These are phyloP conservation scores for Caenorhabditis afra DNA, from an alignment of 2,888 invertebrate genomes.

Conservation along the genomic window DNA sequence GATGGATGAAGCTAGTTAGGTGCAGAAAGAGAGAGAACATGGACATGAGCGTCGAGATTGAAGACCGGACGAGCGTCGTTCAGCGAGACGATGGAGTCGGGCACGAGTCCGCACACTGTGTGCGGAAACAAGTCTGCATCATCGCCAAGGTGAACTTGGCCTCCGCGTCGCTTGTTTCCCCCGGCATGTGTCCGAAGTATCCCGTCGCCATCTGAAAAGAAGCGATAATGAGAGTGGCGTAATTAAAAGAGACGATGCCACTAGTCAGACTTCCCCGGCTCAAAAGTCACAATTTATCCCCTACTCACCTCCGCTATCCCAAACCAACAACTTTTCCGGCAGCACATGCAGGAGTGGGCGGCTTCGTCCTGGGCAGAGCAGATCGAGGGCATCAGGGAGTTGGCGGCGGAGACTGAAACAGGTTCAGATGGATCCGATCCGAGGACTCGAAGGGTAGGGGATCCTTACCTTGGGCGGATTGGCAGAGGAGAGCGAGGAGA, in stretches of 20 bases:
- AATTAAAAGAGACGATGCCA: too few relatives aligned
- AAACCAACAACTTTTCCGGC: slow-evolving; percentile 47
- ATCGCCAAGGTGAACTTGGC: slow-evolving; percentile 44
- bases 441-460: not conserved
- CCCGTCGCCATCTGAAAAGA: slow-evolving; percentile 47
- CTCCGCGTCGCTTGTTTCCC: slow-evolving; percentile 35
- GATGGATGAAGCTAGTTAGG: not conserved
- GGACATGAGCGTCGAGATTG: not conserved
- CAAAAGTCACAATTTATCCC: not conserved
- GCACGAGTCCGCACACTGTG: slow-evolving; percentile 38
- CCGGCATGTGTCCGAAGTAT: slow-evolving; percentile 55
- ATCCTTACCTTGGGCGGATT: slow-evolving; percentile 12
- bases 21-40: too few relatives aligned
- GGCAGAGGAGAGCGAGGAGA: not conserved
- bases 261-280: too few relatives aligned
- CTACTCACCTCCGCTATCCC: slow-evolving; percentile 44
- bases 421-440: too few relatives aligned
- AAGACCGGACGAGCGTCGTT: not conserved
- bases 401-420: slow-evolving; percentile 23
- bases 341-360: slow-evolving; percentile 37
- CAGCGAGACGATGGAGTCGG: slow-evolving; percentile 2
- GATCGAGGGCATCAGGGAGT: slow-evolving; percentile 38
- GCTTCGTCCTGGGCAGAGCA: slow-evolving; percentile 31
- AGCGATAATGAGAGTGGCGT: not conserved
- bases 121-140: slow-evolving; percentile 39